Percentiles rank a stretch among this genome's conserved stretches.
Conservation (phyloP, 2,888 invertebrate species). For the Meiosimyza platycephala region DNA sequence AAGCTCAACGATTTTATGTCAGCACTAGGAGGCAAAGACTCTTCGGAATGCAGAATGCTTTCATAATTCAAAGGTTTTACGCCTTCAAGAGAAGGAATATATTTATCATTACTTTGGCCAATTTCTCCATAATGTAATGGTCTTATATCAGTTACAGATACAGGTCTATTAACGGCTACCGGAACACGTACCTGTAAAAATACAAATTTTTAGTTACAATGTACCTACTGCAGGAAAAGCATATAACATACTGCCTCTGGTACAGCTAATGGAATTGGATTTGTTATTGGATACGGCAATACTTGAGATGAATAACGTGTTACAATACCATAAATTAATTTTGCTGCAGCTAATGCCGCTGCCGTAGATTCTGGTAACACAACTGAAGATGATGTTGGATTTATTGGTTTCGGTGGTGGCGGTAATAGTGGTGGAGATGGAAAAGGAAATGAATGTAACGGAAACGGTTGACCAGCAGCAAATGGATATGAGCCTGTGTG, state of each 20-base stretch:
- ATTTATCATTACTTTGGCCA: not conserved
- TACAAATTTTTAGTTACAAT: no score
- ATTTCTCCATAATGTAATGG: constrained; percentile 1
- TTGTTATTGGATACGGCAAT: constrained; percentile 45
- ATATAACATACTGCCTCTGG: constrained; percentile 39
- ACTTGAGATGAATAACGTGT: constrained; percentile 47
- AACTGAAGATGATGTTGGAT: constrained; percentile 44
- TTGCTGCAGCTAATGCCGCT: constrained; percentile 47
- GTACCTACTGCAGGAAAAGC: no score
- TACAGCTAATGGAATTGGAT: constrained; percentile 45
- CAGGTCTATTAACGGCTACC: constrained; percentile 12
- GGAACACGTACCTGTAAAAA: constrained; percentile 13
- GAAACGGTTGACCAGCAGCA: no score
- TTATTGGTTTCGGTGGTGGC: constrained; percentile 12
- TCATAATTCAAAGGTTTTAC: no score
- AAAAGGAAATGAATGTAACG: no score
- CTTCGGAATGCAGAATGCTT: no score
- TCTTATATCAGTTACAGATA: not conserved
- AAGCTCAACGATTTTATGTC: no score
- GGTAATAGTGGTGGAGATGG: constrained; percentile 30
- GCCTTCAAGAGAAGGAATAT: no score
- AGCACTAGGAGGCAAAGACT: no score
- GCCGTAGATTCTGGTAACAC: constrained; percentile 48
- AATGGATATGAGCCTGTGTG: no score
- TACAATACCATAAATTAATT: constrained; percentile 47